Evolutionary conservation across 2,797 vertebrate genomes (phyloP).

Genomic region (Pogoniulus pusillus): DNA sequence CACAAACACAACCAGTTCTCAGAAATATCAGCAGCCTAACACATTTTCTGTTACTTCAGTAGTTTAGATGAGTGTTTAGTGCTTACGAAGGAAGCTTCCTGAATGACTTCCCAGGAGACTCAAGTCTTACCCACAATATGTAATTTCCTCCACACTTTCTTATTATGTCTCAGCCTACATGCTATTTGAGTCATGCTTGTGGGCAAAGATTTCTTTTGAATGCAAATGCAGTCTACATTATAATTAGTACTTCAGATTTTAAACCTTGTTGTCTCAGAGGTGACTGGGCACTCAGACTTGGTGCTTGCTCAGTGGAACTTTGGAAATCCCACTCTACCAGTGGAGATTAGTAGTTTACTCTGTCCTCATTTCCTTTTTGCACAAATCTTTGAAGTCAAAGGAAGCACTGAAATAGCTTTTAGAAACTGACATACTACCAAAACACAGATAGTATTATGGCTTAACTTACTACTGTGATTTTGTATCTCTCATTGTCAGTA

Average conservation of each 20-base stretch:
- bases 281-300: constrained; percentile 33
- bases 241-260: constrained; percentile 45
- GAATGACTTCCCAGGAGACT: constrained; percentile 38
- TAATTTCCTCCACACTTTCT: constrained; percentile 57
- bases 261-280: constrained; percentile 24
- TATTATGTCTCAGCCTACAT: constrained; percentile 50
- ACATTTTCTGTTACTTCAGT: not conserved
- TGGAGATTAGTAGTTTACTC: constrained; percentile 4
- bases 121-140: not conserved
- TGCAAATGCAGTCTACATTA: constrained; percentile 23
- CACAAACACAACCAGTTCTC: not conserved
- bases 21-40: not conserved
- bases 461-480: not conserved
- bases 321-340: constrained; percentile 10
- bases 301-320: constrained; percentile 24
- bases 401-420: not conserved
- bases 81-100: constrained; percentile 31
- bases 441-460: not conserved
- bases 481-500: not conserved
- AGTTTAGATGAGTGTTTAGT: not conserved
- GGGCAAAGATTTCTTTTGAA: constrained; percentile 59
- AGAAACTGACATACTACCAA: not conserved
- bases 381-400: constrained; percentile 8
- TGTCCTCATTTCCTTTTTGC: not conserved
- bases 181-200: constrained; percentile 56